Conservation (phyloP, 2,888 invertebrate species). For the Cordilura impudica region DNA sequence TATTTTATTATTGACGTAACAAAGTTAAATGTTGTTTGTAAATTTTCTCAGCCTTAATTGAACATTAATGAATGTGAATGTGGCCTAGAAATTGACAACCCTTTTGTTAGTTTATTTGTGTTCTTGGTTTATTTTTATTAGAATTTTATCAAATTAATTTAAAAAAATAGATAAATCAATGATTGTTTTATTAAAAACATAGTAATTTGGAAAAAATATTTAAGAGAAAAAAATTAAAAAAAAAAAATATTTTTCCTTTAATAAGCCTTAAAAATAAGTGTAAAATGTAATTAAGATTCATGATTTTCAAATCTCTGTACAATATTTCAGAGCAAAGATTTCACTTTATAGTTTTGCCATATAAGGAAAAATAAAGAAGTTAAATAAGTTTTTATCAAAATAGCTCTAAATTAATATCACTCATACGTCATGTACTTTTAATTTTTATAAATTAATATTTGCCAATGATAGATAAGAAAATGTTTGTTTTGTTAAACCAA, state of each 20-base stretch:
- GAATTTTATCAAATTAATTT: conserved; percentile 29
- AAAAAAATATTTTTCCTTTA: no score
- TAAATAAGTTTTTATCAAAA: neutral
- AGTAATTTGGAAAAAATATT: no score
- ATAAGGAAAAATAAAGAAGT: neutral
- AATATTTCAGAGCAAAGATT: no score
- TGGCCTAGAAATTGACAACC: conserved; percentile 19
- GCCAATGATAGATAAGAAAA: no score
- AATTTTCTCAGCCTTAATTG: conserved; percentile 48
- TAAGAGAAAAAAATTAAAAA: no score
- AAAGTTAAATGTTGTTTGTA: no score
- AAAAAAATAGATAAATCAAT: conserved; percentile 13
- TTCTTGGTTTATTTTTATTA: conserved; percentile 4
- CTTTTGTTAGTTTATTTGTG: neutral
- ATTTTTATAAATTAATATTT: neutral
- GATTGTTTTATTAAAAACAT: no score
- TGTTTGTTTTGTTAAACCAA: no score
- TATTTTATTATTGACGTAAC: conserved; percentile 26
- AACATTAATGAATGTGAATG: conserved; percentile 28
- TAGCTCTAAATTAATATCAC: neutral
- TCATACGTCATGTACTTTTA: neutral
- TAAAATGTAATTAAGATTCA: neutral
- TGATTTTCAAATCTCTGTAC: no score
- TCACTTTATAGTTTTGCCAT: no score
- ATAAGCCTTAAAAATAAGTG: no score